Evolutionary conservation across 2,888 invertebrate genomes (phyloP).

Genomic region (Drosophila colorata): DNA sequence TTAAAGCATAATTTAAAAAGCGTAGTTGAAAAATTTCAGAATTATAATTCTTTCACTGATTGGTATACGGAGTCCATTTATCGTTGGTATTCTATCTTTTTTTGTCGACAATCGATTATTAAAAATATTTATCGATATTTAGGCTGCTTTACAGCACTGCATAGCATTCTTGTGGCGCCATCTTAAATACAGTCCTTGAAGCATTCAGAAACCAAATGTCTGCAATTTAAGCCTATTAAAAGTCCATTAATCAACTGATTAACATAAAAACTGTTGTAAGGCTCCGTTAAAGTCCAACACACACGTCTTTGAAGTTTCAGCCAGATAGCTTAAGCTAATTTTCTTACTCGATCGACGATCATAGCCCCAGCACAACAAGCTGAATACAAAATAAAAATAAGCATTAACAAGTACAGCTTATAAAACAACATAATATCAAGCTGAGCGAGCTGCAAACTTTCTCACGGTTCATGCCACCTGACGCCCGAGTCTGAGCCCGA

Average conservation of each 20-base stretch:
- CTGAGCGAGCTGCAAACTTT: conserved; percentile 67
- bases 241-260: conserved; percentile 14
- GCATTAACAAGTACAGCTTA: conserved; percentile 46
- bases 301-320: not conserved
- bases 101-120: no score
- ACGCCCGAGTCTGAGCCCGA: conserved; percentile 50
- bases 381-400: conserved; percentile 2
- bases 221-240: not conserved
- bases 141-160: no score
- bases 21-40: no score
- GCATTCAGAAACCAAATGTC: no score
- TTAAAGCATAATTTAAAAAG: no score
- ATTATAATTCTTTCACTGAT: no score
- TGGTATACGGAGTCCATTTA: no score
- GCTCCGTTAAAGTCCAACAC: not conserved
- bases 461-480: conserved; percentile 75
- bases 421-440: conserved; percentile 49
- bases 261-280: conserved; percentile 15
- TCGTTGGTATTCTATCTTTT: no score
- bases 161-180: no score
- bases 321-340: not conserved
- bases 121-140: no score
- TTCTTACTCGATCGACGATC: not conserved
- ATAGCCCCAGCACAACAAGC: not conserved
- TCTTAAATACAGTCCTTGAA: no score